These are phyloP conservation scores for Pantala flavescens DNA, from an alignment of 1,140 invertebrate species.

Conservation along the genomic window DNA sequence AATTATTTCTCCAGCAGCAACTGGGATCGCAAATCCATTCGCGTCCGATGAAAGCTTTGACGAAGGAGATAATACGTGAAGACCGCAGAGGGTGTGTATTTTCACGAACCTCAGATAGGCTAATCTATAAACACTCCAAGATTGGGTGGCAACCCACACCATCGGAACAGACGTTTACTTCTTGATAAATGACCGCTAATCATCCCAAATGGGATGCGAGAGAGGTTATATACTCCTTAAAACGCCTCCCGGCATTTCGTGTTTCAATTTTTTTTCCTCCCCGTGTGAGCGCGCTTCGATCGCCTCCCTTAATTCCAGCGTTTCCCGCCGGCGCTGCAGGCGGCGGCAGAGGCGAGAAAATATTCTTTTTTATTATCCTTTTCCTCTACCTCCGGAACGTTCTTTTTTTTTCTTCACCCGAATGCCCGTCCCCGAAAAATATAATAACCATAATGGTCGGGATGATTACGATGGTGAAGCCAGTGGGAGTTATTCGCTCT, in stretches of 20 bases:
- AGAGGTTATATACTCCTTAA: neutral
- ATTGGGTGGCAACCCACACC: neutral
- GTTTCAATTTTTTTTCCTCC: neutral
- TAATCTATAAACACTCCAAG: too few relatives aligned
- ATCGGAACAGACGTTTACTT: neutral
- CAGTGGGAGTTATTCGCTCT: neutral
- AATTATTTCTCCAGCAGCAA: too few relatives aligned
- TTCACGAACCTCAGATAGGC: too few relatives aligned
- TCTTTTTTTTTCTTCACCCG: neutral
- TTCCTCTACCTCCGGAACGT: neutral
- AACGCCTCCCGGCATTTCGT: neutral
- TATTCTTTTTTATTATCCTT: neutral
- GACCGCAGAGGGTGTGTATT: too few relatives aligned
- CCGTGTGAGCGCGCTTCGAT: neutral
- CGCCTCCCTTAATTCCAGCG: neutral
- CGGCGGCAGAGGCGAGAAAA: neutral
- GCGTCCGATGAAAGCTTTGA: too few relatives aligned
- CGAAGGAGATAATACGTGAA: too few relatives aligned
- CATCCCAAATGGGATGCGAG: conserved; percentile 3
- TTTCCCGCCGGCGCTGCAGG: neutral
- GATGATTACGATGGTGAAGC: neutral
- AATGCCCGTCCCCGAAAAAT: neutral
- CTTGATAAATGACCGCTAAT: conserved; percentile 9
- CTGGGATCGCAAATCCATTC: too few relatives aligned
- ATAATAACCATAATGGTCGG: neutral